These are phyloP conservation scores for Brachionus paranguensis DNA, from an alignment of 1,140 invertebrate species.

Conservation along the genomic window DNA sequence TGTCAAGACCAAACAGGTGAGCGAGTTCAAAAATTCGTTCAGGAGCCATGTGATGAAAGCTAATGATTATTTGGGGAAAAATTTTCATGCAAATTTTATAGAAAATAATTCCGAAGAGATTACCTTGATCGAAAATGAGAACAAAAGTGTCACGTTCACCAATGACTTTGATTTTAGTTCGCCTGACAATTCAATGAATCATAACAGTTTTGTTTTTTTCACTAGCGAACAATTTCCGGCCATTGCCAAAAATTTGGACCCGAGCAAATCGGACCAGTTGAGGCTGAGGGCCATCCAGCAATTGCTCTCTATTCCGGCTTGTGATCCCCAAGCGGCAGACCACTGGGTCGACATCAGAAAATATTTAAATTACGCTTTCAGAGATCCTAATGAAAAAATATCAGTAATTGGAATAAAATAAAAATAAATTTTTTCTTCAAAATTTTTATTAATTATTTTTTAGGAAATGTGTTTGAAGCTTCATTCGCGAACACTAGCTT, in stretches of 20 bases:
- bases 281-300: conserved; percentile 36
- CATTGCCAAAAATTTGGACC: conserved; percentile 30
- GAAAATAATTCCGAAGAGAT: conserved; percentile 27
- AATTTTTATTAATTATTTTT: neutral
- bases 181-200: conserved; percentile 33
- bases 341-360: conserved; percentile 37
- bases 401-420: neutral
- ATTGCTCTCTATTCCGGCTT: conserved; percentile 19
- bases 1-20: neutral
- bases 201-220: conserved; percentile 39
- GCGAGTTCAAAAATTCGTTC: neutral
- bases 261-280: neutral
- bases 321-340: conserved; percentile 33
- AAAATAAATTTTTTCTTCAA: neutral
- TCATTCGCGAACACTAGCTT: conserved; percentile 30
- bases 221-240: conserved; percentile 33
- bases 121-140: conserved; percentile 10
- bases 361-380: conserved; percentile 10
- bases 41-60: neutral
- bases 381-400: conserved; percentile 15
- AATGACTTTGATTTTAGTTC: conserved; percentile 29
- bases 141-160: conserved; percentile 4
- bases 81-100: conserved; percentile 10
- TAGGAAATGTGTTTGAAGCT: conserved; percentile 37
- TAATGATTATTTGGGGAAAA: neutral